Conservation (phyloP, 2,113 vertebrate species). For the Pristiophorus japonicus region DNA sequence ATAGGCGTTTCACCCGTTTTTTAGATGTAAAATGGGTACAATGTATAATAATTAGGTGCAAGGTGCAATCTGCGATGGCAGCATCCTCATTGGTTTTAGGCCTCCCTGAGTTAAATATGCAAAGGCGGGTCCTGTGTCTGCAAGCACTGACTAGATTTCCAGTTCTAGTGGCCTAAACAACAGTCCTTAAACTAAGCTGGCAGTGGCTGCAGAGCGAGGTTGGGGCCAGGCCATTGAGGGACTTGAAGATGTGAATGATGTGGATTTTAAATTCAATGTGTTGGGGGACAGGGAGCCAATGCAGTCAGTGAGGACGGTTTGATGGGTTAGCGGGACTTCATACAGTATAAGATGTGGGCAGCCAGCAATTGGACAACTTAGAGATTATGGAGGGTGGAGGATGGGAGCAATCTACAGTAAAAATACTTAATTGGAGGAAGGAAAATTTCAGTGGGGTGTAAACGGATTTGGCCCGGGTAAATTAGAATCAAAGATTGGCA, state of each 20-base stretch:
- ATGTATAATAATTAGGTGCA: too few species aligned
- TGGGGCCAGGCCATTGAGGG: not conserved
- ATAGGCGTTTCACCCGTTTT: too few species aligned
- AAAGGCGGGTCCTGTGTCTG: not conserved
- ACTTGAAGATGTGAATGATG: not conserved
- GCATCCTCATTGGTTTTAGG: too few species aligned
- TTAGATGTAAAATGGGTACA: too few species aligned
- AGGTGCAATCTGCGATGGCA: too few species aligned
- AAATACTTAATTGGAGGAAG: too few species aligned
- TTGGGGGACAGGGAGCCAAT: not conserved
- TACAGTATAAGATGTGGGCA: not conserved
- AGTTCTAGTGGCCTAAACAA: not conserved
- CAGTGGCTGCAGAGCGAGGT: not conserved
- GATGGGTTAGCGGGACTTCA: not conserved
- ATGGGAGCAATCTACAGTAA: too few species aligned
- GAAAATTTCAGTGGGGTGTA: too few species aligned
- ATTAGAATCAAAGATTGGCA: too few species aligned
- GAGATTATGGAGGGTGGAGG: not conserved
- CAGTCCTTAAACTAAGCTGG: not conserved
- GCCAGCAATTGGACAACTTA: not conserved
- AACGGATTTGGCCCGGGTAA: too few species aligned
- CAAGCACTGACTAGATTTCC: not conserved
- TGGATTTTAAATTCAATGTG: not conserved
- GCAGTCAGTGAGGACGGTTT: not conserved
- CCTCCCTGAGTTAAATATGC: too few species aligned